These are phyloP conservation scores for Macaca nemestrina DNA, from an alignment of 2,113 vertebrate genomes.

Conservation along the genomic window DNA sequence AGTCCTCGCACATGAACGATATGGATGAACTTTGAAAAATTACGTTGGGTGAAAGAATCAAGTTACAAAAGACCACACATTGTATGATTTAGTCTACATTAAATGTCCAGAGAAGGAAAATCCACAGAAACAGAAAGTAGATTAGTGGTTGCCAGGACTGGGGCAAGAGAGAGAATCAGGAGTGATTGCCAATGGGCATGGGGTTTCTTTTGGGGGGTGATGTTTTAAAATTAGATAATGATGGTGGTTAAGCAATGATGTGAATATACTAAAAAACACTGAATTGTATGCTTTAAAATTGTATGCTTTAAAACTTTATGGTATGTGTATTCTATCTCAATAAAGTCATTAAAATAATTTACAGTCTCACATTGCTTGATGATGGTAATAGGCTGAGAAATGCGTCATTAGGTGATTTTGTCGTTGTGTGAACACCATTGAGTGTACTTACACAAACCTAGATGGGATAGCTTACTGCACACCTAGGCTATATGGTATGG, in stretches of 20 bases:
- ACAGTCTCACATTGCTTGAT: neutral
- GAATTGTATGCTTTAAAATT: neutral
- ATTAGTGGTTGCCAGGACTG: neutral
- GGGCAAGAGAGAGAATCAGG: neutral
- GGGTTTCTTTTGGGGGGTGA: neutral
- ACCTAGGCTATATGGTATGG: neutral
- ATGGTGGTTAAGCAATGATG: neutral
- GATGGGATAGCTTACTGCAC: neutral
- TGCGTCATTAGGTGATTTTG: neutral
- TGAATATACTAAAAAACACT: neutral
- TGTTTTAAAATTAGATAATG: neutral
- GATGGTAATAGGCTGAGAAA: neutral
- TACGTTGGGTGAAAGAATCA: neutral
- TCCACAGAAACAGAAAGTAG: neutral
- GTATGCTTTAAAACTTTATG: neutral
- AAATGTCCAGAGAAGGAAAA: constrained; percentile 1
- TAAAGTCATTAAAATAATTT: neutral
- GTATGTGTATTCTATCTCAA: neutral
- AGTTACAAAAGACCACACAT: neutral
- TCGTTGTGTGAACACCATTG: neutral
- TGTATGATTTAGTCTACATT: neutral
- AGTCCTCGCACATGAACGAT: neutral
- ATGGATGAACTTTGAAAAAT: neutral
- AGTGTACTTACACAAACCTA: neutral
- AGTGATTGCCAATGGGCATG: neutral